phyloP scores from a whole-genome alignment of 2,888 invertebrate species.

The Scaptomyza caliginosa region DNA sequence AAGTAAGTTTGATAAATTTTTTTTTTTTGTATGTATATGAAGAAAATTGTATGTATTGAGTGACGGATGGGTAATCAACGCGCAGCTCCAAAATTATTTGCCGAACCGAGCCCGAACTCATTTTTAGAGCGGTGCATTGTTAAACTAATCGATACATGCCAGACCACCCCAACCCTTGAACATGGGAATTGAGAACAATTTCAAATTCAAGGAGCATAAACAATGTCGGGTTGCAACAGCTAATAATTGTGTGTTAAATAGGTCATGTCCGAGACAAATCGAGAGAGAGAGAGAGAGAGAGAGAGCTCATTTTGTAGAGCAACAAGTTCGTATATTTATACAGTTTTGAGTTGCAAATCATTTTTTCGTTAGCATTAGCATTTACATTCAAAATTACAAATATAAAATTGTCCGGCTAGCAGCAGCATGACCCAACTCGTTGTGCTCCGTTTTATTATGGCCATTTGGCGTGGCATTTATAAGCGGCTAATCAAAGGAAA shows the following conservation, averaged over 20 bases:
- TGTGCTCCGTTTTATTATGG: constrained; percentile 22
- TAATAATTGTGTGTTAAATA: neutral
- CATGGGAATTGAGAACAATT: constrained; percentile 4
- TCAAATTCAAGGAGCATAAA: neutral
- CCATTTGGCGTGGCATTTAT: constrained; percentile 3
- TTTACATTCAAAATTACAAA: constrained; percentile 47
- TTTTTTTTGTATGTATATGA: neutral
- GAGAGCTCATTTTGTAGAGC: neutral
- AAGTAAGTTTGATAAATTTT: constrained; percentile 28
- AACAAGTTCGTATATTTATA: neutral
- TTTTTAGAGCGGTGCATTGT: neutral
- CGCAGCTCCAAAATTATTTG: neutral
- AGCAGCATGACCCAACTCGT: constrained; percentile 36
- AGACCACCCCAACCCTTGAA: neutral
- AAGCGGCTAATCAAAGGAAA: constrained; percentile 24
- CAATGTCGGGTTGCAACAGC: neutral
- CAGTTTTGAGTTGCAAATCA: constrained; percentile 9
- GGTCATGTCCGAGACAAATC: too few relatives aligned
- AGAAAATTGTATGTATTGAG: constrained; percentile 3
- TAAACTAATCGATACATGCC: constrained; percentile 7
- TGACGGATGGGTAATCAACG: constrained; percentile 7
- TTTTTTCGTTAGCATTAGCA: constrained; percentile 12
- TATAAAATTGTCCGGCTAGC: constrained; percentile 7
- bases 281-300: neutral
- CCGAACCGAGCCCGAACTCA: constrained; percentile 3